Evolutionary conservation across 2,797 vertebrate genomes (phyloP), one percentile per base, ranked within the genome.

Genomic region (Sphenopsis melanotis): DNA sequence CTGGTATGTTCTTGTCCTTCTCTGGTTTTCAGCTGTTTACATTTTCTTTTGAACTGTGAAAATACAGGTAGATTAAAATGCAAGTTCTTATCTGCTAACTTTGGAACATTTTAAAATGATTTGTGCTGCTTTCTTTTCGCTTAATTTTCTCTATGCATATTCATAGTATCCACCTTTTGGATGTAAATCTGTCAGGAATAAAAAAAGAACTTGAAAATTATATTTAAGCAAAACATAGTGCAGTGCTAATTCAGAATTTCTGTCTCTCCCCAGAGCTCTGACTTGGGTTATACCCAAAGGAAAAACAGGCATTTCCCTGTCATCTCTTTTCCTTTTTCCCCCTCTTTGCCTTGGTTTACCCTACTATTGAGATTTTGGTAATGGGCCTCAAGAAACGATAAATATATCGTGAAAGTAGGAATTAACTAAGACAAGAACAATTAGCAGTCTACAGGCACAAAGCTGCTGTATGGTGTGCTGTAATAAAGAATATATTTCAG

Each of bases 21-120:
- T 87, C 83, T 90, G 65, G 12, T 87, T 97, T 90, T 95, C 64
- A 94, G 61, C 64, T 94, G 75, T 90, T 94, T 85, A 78, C 41
- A 21, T 91, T 94, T 93, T 91, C 87, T 88, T 96, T 90, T 96
- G 94, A 96, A 86, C 87, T 81, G 46, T 75, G 36, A 94, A 93
- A 95, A 71, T 86, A 75, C 12, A n/a, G 42, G 68, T 69, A 88
- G 66, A 78, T 94, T 91, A 91, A 95, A 94, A 90, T 83, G 32
- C 65, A 81, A 85, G 66, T 90, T 95, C 90, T 94, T 95, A 96
- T 95, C 95, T 95, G 57, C 77, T 76, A 69, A 78, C 80, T 93
- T 93, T 94, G 87, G 90, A 96, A 90, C 59, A 50, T 69, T 88
- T 95, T 59, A 56, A 91, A 93, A 94, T 96, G 6, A 53, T 68